A percentile compares a stretch with the other conserved stretches of the same genome.
phyloP scores from a whole-genome alignment of 2,888 invertebrate species.

The Xestia c-nigrum region DNA sequence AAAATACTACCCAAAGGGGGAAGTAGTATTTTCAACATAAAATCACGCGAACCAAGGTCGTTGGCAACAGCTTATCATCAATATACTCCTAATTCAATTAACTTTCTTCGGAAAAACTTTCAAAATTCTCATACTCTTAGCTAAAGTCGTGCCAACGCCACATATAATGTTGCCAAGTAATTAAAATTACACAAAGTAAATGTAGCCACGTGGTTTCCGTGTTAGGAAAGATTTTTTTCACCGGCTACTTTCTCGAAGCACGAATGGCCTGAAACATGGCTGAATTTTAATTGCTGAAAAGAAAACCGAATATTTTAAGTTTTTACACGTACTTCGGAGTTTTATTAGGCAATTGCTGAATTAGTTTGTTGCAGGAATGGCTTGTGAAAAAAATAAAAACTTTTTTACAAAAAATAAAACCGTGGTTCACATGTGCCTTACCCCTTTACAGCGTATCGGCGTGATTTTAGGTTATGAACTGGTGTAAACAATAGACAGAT shows the following conservation, averaged over 20 bases:
- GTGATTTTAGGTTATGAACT: no score
- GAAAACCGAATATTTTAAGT: conserved; percentile 51
- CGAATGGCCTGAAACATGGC: conserved; percentile 56
- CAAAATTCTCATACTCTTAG: neutral
- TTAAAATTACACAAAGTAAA: conserved; percentile 57
- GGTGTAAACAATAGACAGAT: no score
- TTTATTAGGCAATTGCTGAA: conserved; percentile 50
- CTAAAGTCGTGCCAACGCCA: conserved; percentile 32
- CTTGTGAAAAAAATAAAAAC: no score
- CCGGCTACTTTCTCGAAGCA: conserved; percentile 49
- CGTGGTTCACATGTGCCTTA: no score
- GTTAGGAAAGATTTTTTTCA: conserved; percentile 55
- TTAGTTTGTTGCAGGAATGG: conserved; percentile 30
- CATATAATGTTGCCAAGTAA: conserved; percentile 54
- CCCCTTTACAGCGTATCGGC: no score
- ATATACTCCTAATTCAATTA: neutral
- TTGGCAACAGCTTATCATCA: neutral
- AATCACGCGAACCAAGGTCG: no score
- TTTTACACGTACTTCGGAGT: conserved; percentile 37
- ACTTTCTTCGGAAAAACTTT: conserved; percentile 2
- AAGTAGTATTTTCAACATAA: no score
- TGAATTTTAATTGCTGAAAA: conserved; percentile 62
- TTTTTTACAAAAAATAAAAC: no score
- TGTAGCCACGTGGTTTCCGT: conserved; percentile 56
- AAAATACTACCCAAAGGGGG: no score